These are phyloP conservation scores for Todiramphus saurophagus DNA, from an alignment of 2,113 vertebrate genomes.

Conservation along the genomic window DNA sequence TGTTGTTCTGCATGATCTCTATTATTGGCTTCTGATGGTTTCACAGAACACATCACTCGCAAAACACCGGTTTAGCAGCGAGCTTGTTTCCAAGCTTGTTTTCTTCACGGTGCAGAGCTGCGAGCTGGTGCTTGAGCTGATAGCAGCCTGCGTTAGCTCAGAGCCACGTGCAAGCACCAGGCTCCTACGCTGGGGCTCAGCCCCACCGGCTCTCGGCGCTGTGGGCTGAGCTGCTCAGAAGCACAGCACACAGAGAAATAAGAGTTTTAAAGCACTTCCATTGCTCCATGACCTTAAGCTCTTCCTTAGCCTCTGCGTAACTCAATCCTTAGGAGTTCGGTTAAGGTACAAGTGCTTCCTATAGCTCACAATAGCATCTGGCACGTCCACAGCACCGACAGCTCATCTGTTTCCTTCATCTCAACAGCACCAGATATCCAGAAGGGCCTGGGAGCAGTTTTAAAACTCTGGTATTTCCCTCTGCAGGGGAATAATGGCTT, in stretches of 20 bases:
- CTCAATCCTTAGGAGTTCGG: background rate
- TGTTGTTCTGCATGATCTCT: background rate
- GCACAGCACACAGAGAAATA: background rate
- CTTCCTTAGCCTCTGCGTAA: background rate
- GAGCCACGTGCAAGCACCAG: background rate
- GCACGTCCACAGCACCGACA: background rate
- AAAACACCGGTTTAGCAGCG: background rate
- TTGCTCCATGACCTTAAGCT: background rate
- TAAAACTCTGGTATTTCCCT: background rate
- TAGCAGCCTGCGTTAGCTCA: background rate
- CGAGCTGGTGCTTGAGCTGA: background rate
- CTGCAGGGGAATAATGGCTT: background rate
- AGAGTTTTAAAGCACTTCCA: background rate
- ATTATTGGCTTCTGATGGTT: fast-evolving
- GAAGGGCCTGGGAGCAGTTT: background rate
- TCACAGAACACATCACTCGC: background rate
- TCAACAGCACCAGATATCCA: background rate
- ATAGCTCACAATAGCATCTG: background rate
- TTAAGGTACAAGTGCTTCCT: background rate
- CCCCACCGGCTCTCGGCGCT: background rate
- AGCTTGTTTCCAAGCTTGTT: background rate
- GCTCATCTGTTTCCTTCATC: background rate
- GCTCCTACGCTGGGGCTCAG: background rate
- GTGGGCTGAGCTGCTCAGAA: background rate
- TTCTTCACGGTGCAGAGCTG: background rate